Percentiles rank a stretch among this genome's conserved stretches.
Evolutionary conservation across 2,888 invertebrate species (phyloP).

Genomic region (Dryocosmus kuriphilus): DNA sequence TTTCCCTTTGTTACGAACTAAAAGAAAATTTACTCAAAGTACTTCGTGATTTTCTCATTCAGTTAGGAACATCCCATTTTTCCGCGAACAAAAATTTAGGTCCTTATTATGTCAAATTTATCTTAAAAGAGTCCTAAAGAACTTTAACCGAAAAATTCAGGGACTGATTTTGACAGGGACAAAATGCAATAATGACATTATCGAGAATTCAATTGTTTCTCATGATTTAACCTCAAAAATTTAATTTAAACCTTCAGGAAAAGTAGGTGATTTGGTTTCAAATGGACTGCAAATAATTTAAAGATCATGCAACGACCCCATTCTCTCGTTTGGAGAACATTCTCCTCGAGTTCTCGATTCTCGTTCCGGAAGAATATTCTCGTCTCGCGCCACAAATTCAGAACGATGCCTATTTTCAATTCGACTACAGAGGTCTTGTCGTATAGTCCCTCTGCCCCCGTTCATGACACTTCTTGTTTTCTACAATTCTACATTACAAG

Average conservation of each 20-base stretch:
- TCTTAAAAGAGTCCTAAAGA: neutral
- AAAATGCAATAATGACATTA: slow-evolving; percentile 1
- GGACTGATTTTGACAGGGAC: neutral
- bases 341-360: neutral
- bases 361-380: slow-evolving; percentile 25
- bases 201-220: neutral
- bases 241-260: too few relatives aligned
- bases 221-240: neutral
- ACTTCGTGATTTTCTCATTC: neutral
- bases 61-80: neutral
- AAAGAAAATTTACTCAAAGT: neutral
- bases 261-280: too few relatives aligned
- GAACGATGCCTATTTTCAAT: slow-evolving; percentile 16
- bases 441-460: neutral
- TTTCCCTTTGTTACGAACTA: neutral
- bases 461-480: slow-evolving; percentile 1
- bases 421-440: neutral
- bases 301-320: neutral
- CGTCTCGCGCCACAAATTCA: slow-evolving; percentile 25
- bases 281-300: neutral
- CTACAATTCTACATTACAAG: slow-evolving; percentile 18
- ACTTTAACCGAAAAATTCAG: neutral
- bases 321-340: neutral
- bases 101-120: neutral
- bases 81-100: slow-evolving; percentile 1